Evolutionary conservation across 2,888 invertebrate genomes (phyloP), one percentile per base, ranked within the genome.

Genomic region (Zhuqinia jingwanae): DNA sequence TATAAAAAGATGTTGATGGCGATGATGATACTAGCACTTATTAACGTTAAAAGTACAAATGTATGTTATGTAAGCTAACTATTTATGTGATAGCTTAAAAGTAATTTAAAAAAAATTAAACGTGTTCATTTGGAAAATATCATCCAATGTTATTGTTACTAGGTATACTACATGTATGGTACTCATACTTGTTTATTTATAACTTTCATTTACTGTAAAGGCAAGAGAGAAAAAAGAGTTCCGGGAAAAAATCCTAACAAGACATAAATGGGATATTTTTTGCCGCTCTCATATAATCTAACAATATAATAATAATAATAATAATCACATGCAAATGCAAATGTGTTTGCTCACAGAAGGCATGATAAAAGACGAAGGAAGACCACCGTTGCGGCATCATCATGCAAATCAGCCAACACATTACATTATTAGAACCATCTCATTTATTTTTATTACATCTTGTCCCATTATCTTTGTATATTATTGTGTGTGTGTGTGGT

Each of bases 401-500:
- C 84, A 84, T 84, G 84, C 84, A 84, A 84, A 84, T 84, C 84
- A 78, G 70, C 70, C 58, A 77, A 58, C 58, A 60, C 84, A 84
- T 84, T 84, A 84, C 84, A 84, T 84, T 84, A 84, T 84, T 78
- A 84, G 84, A 68, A 20, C 84, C 58, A 84, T 84, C 84, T 84
- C 84, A 84, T 84, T 84, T 84, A 84, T 78, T 84, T 84, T 84
- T 84, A 84, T 84, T 84, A 84, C 77, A 56, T 70, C 84, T 84
- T 68, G 84, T 78, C 84, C 84, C 84, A 84, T 84, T 84, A 84
- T 78, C 45, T 60, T 30, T 8, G 36, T 81, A 70, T 20, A 80
- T 65, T 77, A 76, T 83, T 50, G 75, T 75, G 53, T 30, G 36
- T 50, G 75, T 75, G 53, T 30, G 36, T 36, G 53, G 11, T 75